Evolutionary conservation across 2,888 invertebrate species (phyloP), one percentile per base, ranked within the genome.

Genomic region (Allolobophora icterica): DNA sequence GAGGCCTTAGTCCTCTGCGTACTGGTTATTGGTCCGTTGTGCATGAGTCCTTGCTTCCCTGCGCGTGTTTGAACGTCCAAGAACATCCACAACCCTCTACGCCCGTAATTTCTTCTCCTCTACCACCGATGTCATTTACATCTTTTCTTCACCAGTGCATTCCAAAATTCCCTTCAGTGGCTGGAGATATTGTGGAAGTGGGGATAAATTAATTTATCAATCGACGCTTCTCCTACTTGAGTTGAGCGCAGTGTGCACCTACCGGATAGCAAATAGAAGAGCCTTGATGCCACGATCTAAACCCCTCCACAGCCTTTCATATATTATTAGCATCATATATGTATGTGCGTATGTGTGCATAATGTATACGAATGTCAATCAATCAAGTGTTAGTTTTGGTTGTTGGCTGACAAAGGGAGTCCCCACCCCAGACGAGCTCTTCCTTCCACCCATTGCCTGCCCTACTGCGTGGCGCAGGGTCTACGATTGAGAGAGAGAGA

Each of bases 381-480:
- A 35, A 38, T 34, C 35, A 35, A 71, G 71, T 71, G 71, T n/a
- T 71, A n/a, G 30, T 71, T 8, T n/a, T 71, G 71, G 30, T 71
- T 71, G 71, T n/a, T 71, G 71, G 71, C 71, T 71, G 71, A 71
- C n/a, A n/a, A 71, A 71, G 71, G 71, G n/a, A 11, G n/a, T n/a
- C 8, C 71, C 52, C 52, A 52, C 52, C 24, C 71, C 71, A n/a
- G 71, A 58, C 30, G 24, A 30, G 71, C n/a, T 8, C 71, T 71
- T 71, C 71, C 71, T 71, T n/a, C 71, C 52, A 52, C 71, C 71
- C 71, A n/a, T 30, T 58, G 58, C 58, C 58, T 58, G 21, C 52
- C 52, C 52, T 52, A 3, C 24, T 52, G 71, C 30, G 30, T 71
- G 71, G 71, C 6, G 6, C n/a, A 30, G 71, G 11, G 8, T 71